Evolutionary conservation across 2,113 vertebrate genomes (phyloP).

Genomic region (Solea solea): DNA sequence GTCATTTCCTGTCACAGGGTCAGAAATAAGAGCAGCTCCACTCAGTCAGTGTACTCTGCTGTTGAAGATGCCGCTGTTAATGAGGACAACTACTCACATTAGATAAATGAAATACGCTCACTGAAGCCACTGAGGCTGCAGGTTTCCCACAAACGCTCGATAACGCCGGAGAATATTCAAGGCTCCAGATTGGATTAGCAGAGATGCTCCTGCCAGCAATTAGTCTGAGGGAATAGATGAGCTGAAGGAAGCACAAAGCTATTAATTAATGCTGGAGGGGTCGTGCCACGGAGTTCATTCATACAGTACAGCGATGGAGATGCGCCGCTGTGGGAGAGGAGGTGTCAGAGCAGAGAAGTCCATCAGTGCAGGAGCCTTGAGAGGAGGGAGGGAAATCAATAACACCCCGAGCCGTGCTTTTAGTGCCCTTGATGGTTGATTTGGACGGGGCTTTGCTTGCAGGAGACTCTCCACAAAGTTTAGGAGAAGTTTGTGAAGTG

Average conservation of each 20-base stretch:
- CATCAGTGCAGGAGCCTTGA: constrained; percentile 37
- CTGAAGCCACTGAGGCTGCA: constrained; percentile 29
- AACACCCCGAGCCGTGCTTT: constrained; percentile 36
- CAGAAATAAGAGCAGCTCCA: too few species aligned
- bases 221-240: constrained; percentile 58
- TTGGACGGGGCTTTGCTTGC: neutral
- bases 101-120: constrained; percentile 38
- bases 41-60: neutral
- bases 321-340: constrained; percentile 31
- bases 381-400: constrained; percentile 40
- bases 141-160: constrained; percentile 47
- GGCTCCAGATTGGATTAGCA: constrained; percentile 69
- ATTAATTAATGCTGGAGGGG: constrained; percentile 58
- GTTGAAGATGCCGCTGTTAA: neutral
- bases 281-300: constrained; percentile 41
- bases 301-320: constrained; percentile 37
- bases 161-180: constrained; percentile 57
- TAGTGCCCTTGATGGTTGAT: constrained; percentile 29
- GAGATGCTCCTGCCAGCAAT: constrained; percentile 60
- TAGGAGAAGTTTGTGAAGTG: constrained; percentile 33
- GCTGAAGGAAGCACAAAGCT: constrained; percentile 62
- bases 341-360: constrained; percentile 46
- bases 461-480: neutral
- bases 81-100: constrained; percentile 7
- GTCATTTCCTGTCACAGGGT: too few species aligned